A percentile compares a stretch with the other conserved stretches of the same genome.
Conservation (phyloP, 2,888 invertebrate species). For the Polyploca ridens region DNA sequence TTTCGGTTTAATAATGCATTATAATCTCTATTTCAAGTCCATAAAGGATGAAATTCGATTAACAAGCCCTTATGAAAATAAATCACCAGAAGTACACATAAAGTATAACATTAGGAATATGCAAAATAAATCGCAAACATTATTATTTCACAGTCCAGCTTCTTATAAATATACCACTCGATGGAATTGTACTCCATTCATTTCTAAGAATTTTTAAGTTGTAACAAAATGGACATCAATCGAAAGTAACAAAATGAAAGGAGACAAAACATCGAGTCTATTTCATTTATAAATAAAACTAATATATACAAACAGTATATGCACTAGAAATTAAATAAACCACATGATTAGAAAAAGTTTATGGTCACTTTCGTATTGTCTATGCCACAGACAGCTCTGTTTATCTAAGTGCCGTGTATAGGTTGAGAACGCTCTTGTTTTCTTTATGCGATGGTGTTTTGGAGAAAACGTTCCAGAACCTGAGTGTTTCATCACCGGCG, state of each 20-base stretch:
- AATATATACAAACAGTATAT: background rate
- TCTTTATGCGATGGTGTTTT: slow-evolving; percentile 98
- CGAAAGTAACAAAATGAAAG: slow-evolving; percentile 1
- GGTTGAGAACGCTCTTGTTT: slow-evolving; percentile 95
- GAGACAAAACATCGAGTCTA: background rate
- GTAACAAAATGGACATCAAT: background rate
- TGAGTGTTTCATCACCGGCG: slow-evolving; percentile 98
- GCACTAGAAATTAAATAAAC: slow-evolving; percentile 2
- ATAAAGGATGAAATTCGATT: background rate
- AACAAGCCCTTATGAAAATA: background rate
- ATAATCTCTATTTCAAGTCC: background rate
- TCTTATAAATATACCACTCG: slow-evolving; percentile 16
- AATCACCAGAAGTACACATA: slow-evolving; percentile 4
- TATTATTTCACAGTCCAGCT: slow-evolving; percentile 30
- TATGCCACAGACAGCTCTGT: slow-evolving; percentile 15
- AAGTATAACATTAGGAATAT: slow-evolving; percentile 7
- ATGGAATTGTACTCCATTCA: background rate
- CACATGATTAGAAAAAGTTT: slow-evolving; percentile 10
- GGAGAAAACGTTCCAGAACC: slow-evolving; percentile 99
- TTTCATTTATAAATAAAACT: background rate
- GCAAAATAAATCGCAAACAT: slow-evolving; percentile 10
- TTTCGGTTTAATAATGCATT: background rate
- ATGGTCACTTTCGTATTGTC: slow-evolving; percentile 1
- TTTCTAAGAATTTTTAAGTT: background rate
- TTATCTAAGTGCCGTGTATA: slow-evolving; percentile 91